These are phyloP conservation scores for Labeo calbasu DNA, from an alignment of 2,797 vertebrate species.

Conservation along the genomic window DNA sequence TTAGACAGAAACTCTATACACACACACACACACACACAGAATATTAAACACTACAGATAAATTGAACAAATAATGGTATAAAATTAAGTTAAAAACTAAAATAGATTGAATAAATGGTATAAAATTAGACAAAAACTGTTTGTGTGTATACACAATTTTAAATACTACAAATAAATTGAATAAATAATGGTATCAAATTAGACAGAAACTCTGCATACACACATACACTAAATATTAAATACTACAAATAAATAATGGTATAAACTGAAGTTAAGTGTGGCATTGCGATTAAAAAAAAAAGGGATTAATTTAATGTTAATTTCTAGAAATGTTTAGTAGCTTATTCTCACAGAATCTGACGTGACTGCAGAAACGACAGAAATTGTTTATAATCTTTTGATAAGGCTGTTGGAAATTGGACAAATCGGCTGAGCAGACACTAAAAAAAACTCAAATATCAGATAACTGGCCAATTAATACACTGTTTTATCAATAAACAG, in stretches of 20 bases:
- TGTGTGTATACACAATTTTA: too few species aligned
- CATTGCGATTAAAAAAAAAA: neutral
- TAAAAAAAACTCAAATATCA: neutral
- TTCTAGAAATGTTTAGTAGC: neutral
- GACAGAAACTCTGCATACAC: too few species aligned
- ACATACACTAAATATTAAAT: neutral
- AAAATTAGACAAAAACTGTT: too few species aligned
- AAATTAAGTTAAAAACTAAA: too few species aligned
- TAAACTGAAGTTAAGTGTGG: neutral
- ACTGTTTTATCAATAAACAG: neutral
- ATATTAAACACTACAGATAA: neutral
- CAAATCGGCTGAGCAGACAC: neutral
- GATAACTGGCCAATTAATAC: too few species aligned
- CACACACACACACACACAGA: too few species aligned
- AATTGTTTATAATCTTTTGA: neutral
- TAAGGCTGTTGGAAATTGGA: neutral
- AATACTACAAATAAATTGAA: too few species aligned
- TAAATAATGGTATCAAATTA: too few species aligned
- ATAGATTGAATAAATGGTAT: neutral
- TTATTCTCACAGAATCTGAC: neutral
- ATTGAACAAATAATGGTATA: too few species aligned
- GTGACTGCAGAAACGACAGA: neutral
- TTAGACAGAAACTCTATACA: neutral
- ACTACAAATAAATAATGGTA: neutral
- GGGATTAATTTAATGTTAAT: neutral